phyloP scores from a whole-genome alignment of 2,797 vertebrate species.

The Ceyx erithaca region DNA sequence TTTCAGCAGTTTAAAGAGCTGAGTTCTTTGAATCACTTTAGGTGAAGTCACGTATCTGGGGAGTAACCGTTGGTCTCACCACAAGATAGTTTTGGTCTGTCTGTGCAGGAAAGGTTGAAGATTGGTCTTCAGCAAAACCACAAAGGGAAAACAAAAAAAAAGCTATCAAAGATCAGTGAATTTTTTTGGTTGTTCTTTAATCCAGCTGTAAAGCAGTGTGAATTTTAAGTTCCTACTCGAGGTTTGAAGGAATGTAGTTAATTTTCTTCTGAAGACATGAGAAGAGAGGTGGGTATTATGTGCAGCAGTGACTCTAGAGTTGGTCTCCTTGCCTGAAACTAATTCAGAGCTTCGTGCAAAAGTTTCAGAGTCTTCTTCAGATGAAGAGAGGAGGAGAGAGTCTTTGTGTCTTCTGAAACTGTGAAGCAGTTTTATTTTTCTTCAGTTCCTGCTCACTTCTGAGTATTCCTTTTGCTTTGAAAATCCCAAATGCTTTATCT shows the following conservation, averaged over 20 bases:
- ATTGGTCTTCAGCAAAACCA: constrained; percentile 71
- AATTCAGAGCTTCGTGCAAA: not conserved
- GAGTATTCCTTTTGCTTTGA: not conserved
- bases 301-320: not conserved
- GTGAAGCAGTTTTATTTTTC: not conserved
- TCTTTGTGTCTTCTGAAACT: not conserved
- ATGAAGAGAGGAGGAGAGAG: too few relatives aligned
- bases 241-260: not conserved
- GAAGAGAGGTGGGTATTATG: not conserved
- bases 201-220: constrained; percentile 26
- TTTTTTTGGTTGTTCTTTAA: constrained; percentile 28
- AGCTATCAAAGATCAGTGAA: constrained; percentile 22
- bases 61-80: constrained; percentile 78
- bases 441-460: not conserved
- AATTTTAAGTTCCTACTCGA: not conserved
- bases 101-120: constrained; percentile 79
- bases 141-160: not conserved
- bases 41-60: constrained; percentile 64
- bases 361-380: not conserved
- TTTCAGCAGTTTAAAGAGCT: constrained; percentile 74
- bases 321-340: not conserved
- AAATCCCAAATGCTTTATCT: not conserved
- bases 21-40: constrained; percentile 73
- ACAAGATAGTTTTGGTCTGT: constrained; percentile 83
- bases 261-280: constrained; percentile 18